Base-by-base conservation (phyloP, 2,113 vertebrate genomes). In the Chitala chitala region DNA sequence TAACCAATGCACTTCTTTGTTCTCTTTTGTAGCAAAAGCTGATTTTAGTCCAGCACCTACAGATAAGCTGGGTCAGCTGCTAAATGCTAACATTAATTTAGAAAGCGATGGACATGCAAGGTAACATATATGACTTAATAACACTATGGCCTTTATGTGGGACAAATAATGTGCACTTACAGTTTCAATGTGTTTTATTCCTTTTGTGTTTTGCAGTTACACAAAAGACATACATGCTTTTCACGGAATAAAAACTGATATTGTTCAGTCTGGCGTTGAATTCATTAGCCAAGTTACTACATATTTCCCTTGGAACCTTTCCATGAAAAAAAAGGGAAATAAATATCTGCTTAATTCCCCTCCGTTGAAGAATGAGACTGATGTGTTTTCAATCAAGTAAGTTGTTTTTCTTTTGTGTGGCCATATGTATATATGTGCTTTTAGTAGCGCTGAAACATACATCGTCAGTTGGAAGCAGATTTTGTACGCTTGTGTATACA, bases 201-300 rank as follows among this genome's bases (percentile, higher is more conserved):
- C n/a, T n/a, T n/a, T n/a, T n/a, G n/a, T n/a, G n/a, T n/a, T 4
- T 79, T 82, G 4, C 69, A 91, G 89, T 40, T 79, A 36, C 63
- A 81, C 82, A 44, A 89, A 87, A 68, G 86, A 91, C 58, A 64
- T 84, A 12, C 87, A 85, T 84, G 1, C 84, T 71, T 90, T 84
- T 80, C 85, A 90, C 15, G 91, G 90, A 7, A 86, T 91, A 81
- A 91, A 86, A 81, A 91, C 89, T 0, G 86, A 89, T 20, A 55
- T 90, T 8, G 88, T 92, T 75, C 89, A 92, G 80, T 80, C 80
- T 69, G 91, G 87, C 2, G 55, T 46, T 0, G 86, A 91, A 78
- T 29, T 88, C 0, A 87, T 84, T 66, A 80, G 75, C 50, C 90
- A 87, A 81, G 42, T 5, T 0, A 44, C 80, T 0, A 0, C 64